Percentiles rank a stretch among this genome's conserved stretches.
These are phyloP conservation scores for Phymatocera aterrima DNA, from an alignment of 2,888 invertebrate species.

Conservation along the genomic window DNA sequence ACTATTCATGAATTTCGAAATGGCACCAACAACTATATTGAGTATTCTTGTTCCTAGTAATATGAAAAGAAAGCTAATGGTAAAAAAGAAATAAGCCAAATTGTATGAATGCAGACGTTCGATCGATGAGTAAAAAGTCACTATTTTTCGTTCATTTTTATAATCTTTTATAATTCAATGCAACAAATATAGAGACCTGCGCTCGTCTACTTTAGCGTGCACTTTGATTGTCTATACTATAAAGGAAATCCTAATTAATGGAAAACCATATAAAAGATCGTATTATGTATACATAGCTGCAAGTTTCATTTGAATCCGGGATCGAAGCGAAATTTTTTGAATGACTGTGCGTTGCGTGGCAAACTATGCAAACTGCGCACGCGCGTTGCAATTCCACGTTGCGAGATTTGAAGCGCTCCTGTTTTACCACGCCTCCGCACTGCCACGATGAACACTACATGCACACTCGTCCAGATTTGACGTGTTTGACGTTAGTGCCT, in stretches of 20 bases:
- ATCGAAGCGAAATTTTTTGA: background rate
- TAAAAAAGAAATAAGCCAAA: background rate
- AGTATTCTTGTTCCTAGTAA: background rate
- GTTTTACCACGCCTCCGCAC: constrained; percentile 1
- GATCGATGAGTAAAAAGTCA: background rate
- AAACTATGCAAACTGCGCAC: background rate
- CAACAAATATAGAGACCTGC: background rate
- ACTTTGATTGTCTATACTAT: background rate
- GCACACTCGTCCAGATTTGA: constrained; percentile 29
- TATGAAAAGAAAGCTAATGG: background rate
- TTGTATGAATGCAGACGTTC: background rate
- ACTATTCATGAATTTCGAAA: background rate
- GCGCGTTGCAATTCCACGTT: background rate
- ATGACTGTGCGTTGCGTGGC: constrained; percentile 38
- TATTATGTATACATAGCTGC: background rate
- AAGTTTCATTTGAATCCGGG: background rate
- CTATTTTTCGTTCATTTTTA: background rate
- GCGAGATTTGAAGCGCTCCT: background rate
- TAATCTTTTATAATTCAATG: background rate
- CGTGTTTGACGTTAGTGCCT: constrained; percentile 45
- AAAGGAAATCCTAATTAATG: background rate
- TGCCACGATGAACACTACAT: constrained; percentile 24
- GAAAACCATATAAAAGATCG: background rate
- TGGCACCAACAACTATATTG: background rate
- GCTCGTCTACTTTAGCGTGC: background rate